Percentiles rank a stretch among this genome's conserved stretches.
Evolutionary conservation across 2,113 vertebrate species (phyloP).

Genomic region (Tympanuchus pallidicinctus): DNA sequence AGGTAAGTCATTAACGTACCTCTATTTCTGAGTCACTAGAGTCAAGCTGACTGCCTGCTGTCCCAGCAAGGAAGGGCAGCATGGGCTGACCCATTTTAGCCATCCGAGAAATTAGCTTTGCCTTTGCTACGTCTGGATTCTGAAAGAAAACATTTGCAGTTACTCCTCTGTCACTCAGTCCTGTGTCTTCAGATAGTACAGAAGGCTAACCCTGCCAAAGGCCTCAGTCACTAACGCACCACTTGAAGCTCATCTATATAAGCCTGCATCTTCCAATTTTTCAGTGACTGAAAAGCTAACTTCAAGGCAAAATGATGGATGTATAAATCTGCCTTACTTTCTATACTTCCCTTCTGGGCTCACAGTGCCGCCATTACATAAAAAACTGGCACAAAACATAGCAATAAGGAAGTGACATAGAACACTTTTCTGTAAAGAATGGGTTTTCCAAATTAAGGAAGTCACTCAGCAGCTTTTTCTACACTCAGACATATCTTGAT

Average conservation of each 20-base stretch:
- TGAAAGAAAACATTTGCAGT: constrained; percentile 58
- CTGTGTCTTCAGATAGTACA: neutral
- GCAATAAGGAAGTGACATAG: neutral
- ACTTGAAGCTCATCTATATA: neutral
- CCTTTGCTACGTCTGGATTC: constrained; percentile 93
- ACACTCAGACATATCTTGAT: neutral
- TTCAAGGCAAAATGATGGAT: neutral
- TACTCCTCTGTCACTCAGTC: neutral
- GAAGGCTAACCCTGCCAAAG: neutral
- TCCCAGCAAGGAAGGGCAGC: constrained; percentile 89
- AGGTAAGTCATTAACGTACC: constrained; percentile 68
- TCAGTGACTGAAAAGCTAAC: neutral
- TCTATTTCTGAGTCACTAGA: constrained; percentile 94
- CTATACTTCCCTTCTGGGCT: neutral
- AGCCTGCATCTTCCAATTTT: neutral
- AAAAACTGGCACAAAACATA: neutral
- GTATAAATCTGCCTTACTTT: neutral
- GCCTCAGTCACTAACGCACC: neutral
- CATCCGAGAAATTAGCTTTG: constrained; percentile 97
- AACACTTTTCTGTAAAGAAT: neutral
- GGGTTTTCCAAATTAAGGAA: neutral
- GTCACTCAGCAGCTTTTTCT: neutral
- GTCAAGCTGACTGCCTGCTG: constrained; percentile 84
- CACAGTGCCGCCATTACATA: neutral
- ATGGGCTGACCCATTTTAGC: constrained; percentile 98